phyloP scores from a whole-genome alignment of 2,797 vertebrate species.

The Phrynocephalus forsythii region DNA sequence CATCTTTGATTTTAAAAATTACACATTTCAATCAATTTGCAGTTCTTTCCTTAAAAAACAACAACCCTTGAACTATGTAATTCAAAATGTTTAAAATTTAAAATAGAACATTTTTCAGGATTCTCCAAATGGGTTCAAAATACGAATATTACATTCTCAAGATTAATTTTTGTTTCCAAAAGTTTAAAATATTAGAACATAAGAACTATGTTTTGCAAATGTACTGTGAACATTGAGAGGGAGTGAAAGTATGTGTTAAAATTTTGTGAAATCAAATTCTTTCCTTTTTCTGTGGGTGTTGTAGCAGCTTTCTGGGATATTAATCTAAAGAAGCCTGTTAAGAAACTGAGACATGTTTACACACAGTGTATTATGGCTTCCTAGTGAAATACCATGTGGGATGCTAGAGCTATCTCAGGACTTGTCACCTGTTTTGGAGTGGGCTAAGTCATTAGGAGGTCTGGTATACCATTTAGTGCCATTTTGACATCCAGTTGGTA shows the following conservation, averaged over 20 bases:
- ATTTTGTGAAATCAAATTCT: neutral
- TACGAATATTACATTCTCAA: neutral
- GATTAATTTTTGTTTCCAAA: neutral
- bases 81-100: too few relatives aligned
- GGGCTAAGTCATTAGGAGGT: too few relatives aligned
- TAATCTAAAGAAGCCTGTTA: neutral
- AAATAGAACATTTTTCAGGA: neutral
- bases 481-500: too few relatives aligned
- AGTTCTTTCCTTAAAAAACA: neutral
- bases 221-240: neutral
- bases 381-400: neutral
- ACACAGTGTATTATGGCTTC: neutral
- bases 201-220: neutral
- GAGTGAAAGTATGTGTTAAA: neutral
- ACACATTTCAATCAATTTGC: too few relatives aligned
- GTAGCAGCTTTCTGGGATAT: neutral
- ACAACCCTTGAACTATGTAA: neutral
- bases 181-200: too few relatives aligned
- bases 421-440: too few relatives aligned
- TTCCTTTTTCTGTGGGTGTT: neutral
- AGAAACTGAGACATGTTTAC: neutral
- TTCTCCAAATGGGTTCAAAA: neutral
- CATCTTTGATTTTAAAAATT: too few relatives aligned
- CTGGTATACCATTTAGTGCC: too few relatives aligned
- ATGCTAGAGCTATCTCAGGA: neutral